Evolutionary conservation across 1,140 invertebrate genomes (phyloP).

Genomic region (Magallana gigas): DNA sequence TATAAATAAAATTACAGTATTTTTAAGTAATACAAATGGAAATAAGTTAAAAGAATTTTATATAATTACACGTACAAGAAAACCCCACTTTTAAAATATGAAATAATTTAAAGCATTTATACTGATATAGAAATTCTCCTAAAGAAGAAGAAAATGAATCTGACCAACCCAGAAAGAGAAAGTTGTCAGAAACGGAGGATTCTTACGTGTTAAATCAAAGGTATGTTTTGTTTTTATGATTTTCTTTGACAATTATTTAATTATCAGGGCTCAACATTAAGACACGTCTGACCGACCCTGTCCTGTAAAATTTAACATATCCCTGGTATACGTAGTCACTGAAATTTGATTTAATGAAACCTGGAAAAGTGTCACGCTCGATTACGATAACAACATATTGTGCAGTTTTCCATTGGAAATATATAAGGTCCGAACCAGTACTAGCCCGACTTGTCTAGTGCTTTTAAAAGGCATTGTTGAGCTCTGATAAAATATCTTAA

Average conservation of each 20-base stretch:
- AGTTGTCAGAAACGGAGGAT: neutral
- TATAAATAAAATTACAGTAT: neutral
- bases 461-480: too few species aligned
- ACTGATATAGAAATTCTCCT: neutral
- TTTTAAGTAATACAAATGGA: slow-evolving; percentile 8
- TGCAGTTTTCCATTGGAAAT: too few species aligned
- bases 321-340: too few species aligned
- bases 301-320: too few species aligned
- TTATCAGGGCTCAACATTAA: neutral
- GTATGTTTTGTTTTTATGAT: slow-evolving; percentile 15
- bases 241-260: slow-evolving; percentile 16
- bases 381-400: too few species aligned
- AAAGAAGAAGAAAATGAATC: neutral
- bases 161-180: neutral
- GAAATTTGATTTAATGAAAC: too few species aligned
- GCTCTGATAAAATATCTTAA: neutral
- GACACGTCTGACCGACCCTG: too few species aligned
- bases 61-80: neutral
- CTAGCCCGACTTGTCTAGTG: too few species aligned
- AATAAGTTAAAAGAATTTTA: slow-evolving; percentile 20
- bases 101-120: neutral
- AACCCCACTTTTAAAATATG: neutral
- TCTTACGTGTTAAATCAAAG: slow-evolving; percentile 4
- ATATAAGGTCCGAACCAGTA: too few species aligned
- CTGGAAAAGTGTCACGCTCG: too few species aligned